Evolutionary conservation across 2,888 invertebrate genomes (phyloP), one percentile per base, ranked within the genome.

Genomic region (Lasioglossum pauxillum): DNA sequence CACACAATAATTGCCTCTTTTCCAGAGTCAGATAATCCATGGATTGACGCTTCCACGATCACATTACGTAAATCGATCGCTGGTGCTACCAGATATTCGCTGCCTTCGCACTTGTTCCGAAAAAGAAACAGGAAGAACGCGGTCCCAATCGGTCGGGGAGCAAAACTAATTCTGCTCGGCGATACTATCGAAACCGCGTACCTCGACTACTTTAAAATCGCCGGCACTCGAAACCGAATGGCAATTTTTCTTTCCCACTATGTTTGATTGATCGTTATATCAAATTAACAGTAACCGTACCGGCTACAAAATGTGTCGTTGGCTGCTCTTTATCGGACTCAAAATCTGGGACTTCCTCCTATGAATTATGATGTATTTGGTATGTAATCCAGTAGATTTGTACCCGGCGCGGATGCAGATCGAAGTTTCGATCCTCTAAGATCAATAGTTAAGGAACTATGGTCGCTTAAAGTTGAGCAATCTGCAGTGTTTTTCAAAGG

Each of bases 1-100:
- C 80, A 72, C 49, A 82, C 91, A 90, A 90, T 93, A 92, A 93
- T 92, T 92, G 91, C 87, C 82, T 86, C 88, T 83, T 76, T 86
- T 82, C 78, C 75, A 88, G 89, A 44, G 81, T 78, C 49, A 92
- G 92, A 92, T 93, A 93, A 93, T 93, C 93, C 93, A 84, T 84
- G 90, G 91, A 92, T 93, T 90, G 90, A 89, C 88, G 89, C 89
- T 80, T 88, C 82, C 82, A 76, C 84, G 88, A 89, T 87, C 88
- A 78, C 74, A 90, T 93, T 93, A 92, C 91, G 88, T 93, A 92
- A 93, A 93, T 91, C 88, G 80, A 46, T 80, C 60, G 53, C 38
- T 72, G 46, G 31, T 7, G 35, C 44, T 71, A 35, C 76, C 78
- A 78, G 60, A 76, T 75, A 69, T 72, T 71, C 41, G 31, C 16